Evolutionary conservation across 2,888 invertebrate genomes (phyloP).

Genomic region (Adineta ricciae): DNA sequence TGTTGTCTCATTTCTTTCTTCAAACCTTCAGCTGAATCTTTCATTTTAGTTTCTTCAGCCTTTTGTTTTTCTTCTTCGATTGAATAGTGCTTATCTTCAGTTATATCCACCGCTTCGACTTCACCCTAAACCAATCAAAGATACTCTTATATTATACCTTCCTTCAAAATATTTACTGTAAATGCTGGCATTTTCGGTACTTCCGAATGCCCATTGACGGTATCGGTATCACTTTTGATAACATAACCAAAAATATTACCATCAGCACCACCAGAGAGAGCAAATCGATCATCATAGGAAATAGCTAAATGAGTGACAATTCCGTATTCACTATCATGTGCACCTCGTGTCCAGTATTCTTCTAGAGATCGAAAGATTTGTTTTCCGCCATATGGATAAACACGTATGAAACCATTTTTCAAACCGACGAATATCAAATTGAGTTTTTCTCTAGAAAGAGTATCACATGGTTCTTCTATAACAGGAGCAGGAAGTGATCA

Average conservation of each 20-base stretch:
- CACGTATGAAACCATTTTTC: slow-evolving; percentile 45
- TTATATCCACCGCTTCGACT: slow-evolving; percentile 43
- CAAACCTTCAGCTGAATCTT: slow-evolving; percentile 47
- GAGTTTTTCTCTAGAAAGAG: slow-evolving; percentile 38
- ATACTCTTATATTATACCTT: slow-evolving; percentile 34
- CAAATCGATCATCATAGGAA: slow-evolving; percentile 40
- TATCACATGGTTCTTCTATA: neutral
- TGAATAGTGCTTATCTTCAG: slow-evolving; percentile 49
- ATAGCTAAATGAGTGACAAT: slow-evolving; percentile 40
- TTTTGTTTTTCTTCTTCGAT: slow-evolving; percentile 51
- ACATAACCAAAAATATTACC: slow-evolving; percentile 48
- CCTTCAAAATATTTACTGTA: neutral
- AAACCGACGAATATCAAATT: slow-evolving; percentile 44
- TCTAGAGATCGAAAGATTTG: slow-evolving; percentile 40
- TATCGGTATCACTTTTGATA: slow-evolving; percentile 41
- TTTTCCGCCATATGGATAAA: slow-evolving; percentile 40
- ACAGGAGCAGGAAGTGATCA: neutral
- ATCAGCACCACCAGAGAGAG: slow-evolving; percentile 38
- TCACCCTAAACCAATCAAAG: neutral
- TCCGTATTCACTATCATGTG: slow-evolving; percentile 48
- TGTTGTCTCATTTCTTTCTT: slow-evolving; percentile 43
- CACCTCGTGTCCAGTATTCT: slow-evolving; percentile 43
- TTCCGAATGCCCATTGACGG: slow-evolving; percentile 38
- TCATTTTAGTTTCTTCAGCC: slow-evolving; percentile 48
- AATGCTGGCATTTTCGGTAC: neutral